Evolutionary conservation across 2,113 vertebrate species (phyloP).

Genomic region (Odontophorus gujanensis): DNA sequence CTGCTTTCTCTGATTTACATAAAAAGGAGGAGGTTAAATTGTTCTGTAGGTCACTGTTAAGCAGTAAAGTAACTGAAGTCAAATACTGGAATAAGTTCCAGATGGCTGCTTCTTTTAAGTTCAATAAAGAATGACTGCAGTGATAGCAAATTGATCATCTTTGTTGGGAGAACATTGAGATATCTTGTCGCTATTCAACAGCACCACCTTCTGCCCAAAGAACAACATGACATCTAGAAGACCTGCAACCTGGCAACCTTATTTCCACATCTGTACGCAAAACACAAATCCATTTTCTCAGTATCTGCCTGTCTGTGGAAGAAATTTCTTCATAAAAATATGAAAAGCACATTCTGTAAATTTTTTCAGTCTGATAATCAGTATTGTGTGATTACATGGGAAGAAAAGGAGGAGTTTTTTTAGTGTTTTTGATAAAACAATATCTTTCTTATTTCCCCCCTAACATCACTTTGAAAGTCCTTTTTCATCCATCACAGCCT

Average conservation of each 20-base stretch:
- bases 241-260: not conserved
- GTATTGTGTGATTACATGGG: not conserved
- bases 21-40: not conserved
- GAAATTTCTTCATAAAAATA: not conserved
- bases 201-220: slow-evolving; percentile 74
- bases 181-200: slow-evolving; percentile 70
- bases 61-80: slow-evolving; percentile 62
- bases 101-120: slow-evolving; percentile 51
- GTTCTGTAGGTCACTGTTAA: slow-evolving; percentile 52
- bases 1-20: slow-evolving; percentile 57
- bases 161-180: not conserved
- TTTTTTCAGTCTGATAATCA: not conserved
- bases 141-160: slow-evolving; percentile 32
- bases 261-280: not conserved
- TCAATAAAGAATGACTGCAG: slow-evolving; percentile 31
- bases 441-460: not conserved
- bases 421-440: not conserved
- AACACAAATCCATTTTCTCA: not conserved
- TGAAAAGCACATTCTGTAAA: not conserved
- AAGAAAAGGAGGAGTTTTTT: not conserved
- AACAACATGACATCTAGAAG: not conserved
- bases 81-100: slow-evolving; percentile 67
- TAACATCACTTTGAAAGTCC: not conserved
- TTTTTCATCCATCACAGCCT: not conserved
- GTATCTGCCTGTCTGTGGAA: not conserved